Evolutionary conservation across 1,140 invertebrate genomes (phyloP), one percentile per base, ranked within the genome.

Genomic region (Physella acuta): DNA sequence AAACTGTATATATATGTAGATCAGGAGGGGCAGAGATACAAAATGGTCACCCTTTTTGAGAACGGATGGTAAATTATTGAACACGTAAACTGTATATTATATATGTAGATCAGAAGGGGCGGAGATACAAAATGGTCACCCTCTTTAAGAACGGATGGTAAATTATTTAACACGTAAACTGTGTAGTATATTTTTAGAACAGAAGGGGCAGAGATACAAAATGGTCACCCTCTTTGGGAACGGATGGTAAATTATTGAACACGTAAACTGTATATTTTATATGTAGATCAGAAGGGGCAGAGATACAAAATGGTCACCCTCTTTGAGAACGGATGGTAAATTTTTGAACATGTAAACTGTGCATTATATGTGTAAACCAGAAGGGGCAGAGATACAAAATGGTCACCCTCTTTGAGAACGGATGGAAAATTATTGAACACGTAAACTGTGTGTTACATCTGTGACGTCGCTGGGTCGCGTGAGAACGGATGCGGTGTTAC

Each of bases 31-130:
- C 36, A 65, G 28, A 39, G 64, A 62, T 78, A 76, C 64, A 76
- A 75, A 49, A 59, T 70, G 17, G 49, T 69, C 2, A 73, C 76
- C 20, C 30, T 56, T n/a, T 78, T 75, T 68, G 44, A 33, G 0
- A 78, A 78, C 55, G 76, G 76, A 58, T 78, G 76, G 76, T 78
- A 63, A 70, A 71, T 72, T 53, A n/a, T n/a, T n/a, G n/a, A n/a
- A n/a, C n/a, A n/a, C n/a, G n/a, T n/a, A n/a, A n/a, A n/a, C n/a
- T n/a, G n/a, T n/a, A n/a, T n/a, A n/a, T n/a, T n/a, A n/a, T n/a
- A n/a, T n/a, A 68, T 3, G 69, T 31, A 3, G 68, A 75, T 24
- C 56, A 64, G 24, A 51, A 73, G 11, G 67, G 71, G 24, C 37
- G 64, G 31, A 49, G 65, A 64, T 78, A 76, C 65, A 76, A 75